Conservation (phyloP, 2,113 vertebrate genomes). For the Saiga tatarica region DNA sequence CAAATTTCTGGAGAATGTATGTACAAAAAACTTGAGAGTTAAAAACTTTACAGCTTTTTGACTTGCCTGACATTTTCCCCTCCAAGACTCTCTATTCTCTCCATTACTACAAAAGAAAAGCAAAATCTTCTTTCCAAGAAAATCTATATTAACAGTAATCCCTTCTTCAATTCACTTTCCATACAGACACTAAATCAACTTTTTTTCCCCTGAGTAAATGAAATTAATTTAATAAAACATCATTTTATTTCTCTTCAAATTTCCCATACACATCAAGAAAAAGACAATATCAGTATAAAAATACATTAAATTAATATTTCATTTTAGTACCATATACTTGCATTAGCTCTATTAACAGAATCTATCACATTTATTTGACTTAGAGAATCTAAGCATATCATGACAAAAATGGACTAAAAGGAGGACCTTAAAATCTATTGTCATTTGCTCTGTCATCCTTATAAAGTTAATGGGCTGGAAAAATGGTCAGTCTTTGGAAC, state of each 20-base stretch:
- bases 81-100: slow-evolving; percentile 57
- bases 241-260: slow-evolving; percentile 63
- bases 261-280: slow-evolving; percentile 71
- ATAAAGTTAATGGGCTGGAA: slow-evolving; percentile 82
- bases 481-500: slow-evolving; percentile 80
- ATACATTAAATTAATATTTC: slow-evolving; percentile 77
- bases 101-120: slow-evolving; percentile 69
- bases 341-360: slow-evolving; percentile 78
- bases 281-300: slow-evolving; percentile 59
- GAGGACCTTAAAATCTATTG: slow-evolving; percentile 75
- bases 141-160: not conserved
- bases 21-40: slow-evolving; percentile 30
- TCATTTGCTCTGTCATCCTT: slow-evolving; percentile 78
- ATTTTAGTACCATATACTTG: slow-evolving; percentile 76
- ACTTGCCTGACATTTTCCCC: slow-evolving; percentile 11
- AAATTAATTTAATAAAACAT: slow-evolving; percentile 73
- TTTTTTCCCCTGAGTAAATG: slow-evolving; percentile 56
- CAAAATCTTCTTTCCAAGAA: slow-evolving; percentile 65
- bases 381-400: slow-evolving; percentile 64
- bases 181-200: slow-evolving; percentile 43
- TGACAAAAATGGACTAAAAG: slow-evolving; percentile 77
- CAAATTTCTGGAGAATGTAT: slow-evolving; percentile 1
- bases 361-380: slow-evolving; percentile 76
- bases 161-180: not conserved
- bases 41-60: slow-evolving; percentile 55